Conservation (phyloP, 1,140 invertebrate species). For the Telenomus remus region DNA sequence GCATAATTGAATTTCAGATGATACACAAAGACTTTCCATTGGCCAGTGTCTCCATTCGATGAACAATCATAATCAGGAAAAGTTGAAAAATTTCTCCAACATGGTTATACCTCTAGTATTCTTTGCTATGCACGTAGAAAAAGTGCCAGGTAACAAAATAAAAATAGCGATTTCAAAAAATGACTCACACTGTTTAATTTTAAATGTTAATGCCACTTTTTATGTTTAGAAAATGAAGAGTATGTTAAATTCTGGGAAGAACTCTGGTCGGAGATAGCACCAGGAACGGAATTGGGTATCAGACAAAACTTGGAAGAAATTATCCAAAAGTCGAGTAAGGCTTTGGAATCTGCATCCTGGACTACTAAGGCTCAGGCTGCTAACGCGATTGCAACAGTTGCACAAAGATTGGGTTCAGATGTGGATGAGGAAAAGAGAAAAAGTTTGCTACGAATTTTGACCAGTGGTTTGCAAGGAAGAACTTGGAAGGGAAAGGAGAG, state of each 20-base stretch:
- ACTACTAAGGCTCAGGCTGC: constrained; percentile 90
- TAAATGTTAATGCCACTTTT: no score
- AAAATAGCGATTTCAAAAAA: no score
- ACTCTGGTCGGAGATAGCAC: constrained; percentile 91
- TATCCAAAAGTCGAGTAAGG: constrained; percentile 80
- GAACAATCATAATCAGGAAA: constrained; percentile 87
- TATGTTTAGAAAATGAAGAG: constrained; percentile 75
- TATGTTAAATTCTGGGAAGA: constrained; percentile 88
- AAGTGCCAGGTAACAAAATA: constrained; percentile 75
- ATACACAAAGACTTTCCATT: constrained; percentile 83
- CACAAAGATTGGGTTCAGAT: constrained; percentile 81
- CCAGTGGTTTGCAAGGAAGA: constrained; percentile 85
- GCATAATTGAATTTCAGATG: constrained; percentile 74
- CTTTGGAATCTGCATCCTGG: constrained; percentile 89
- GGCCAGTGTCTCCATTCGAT: constrained; percentile 88
- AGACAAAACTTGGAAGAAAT: constrained; percentile 85
- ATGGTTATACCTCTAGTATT: constrained; percentile 89
- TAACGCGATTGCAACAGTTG: constrained; percentile 86
- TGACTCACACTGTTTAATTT: no score
- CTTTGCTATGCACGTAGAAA: constrained; percentile 90
- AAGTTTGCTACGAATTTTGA: constrained; percentile 81
- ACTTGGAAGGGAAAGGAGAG: constrained; percentile 93
- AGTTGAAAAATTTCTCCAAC: constrained; percentile 87
- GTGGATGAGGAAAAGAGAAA: constrained; percentile 82
- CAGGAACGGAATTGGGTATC: constrained; percentile 88